Evolutionary conservation across 2,113 vertebrate genomes (phyloP).

Genomic region (Oncorhynchus clarkii): DNA sequence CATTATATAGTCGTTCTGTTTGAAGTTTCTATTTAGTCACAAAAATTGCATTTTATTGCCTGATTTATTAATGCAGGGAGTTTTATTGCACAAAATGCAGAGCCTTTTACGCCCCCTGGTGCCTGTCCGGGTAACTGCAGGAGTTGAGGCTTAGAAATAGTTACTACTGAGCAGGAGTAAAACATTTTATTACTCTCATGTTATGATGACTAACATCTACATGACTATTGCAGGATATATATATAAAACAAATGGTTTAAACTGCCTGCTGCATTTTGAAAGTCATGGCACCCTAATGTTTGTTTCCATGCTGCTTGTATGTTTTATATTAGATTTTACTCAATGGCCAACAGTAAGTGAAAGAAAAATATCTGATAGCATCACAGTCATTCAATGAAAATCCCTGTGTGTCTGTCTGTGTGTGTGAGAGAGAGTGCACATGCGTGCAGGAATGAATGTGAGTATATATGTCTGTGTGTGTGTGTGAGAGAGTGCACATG

Average conservation of each 20-base stretch:
- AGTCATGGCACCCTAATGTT: slow-evolving; percentile 79
- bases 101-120: slow-evolving; percentile 73
- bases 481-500: slow-evolving; percentile 13
- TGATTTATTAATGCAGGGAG: slow-evolving; percentile 79
- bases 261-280: slow-evolving; percentile 70
- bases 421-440: slow-evolving; percentile 13
- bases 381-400: slow-evolving; percentile 66
- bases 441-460: slow-evolving; percentile 34
- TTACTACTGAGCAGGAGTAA: slow-evolving; percentile 79
- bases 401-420: slow-evolving; percentile 31
- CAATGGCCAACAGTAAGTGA: slow-evolving; percentile 71
- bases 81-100: slow-evolving; percentile 79
- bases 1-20: slow-evolving; percentile 38
- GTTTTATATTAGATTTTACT: slow-evolving; percentile 53
- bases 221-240: slow-evolving; percentile 67
- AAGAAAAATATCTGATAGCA: slow-evolving; percentile 64
- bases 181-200: slow-evolving; percentile 67
- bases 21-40: slow-evolving; percentile 46
- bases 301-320: slow-evolving; percentile 85
- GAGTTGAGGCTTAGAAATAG: slow-evolving; percentile 71
- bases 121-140: slow-evolving; percentile 72
- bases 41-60: slow-evolving; percentile 62
- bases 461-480: not conserved
- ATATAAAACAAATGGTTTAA: slow-evolving; percentile 60
- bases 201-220: slow-evolving; percentile 71